phyloP scores from a whole-genome alignment of 2,113 vertebrate genomes.

The Grammomys dolichurus region DNA sequence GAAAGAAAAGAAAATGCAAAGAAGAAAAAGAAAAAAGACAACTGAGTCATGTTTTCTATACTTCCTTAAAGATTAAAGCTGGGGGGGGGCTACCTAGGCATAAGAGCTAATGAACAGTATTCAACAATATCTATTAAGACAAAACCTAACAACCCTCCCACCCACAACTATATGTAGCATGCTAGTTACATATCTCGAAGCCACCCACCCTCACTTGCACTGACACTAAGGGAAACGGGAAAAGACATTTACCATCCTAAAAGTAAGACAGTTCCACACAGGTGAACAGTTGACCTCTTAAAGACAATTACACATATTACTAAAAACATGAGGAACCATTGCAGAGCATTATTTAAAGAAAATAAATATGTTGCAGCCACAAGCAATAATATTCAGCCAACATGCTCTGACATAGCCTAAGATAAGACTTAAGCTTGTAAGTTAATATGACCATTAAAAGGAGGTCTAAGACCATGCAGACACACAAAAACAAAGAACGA shows the following conservation, averaged over 20 bases:
- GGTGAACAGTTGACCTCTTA: conserved; percentile 77
- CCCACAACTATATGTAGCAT: conserved; percentile 83
- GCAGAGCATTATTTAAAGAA: conserved; percentile 85
- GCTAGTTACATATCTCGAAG: conserved; percentile 77
- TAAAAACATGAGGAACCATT: conserved; percentile 82
- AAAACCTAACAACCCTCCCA: conserved; percentile 77
- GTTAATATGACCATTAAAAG: conserved; percentile 94
- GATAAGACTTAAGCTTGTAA: conserved; percentile 94
- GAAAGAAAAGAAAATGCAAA: neutral
- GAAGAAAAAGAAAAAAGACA: neutral
- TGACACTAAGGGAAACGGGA: conserved; percentile 40
- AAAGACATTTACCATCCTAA: conserved; percentile 52
- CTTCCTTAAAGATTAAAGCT: conserved; percentile 22
- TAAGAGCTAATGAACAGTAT: conserved; percentile 85
- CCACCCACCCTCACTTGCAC: conserved; percentile 69
- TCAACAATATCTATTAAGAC: conserved; percentile 79
- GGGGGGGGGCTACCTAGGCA: conserved; percentile 7
- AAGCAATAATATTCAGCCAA: conserved; percentile 91
- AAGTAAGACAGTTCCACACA: conserved; percentile 80
- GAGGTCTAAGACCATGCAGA: conserved; percentile 93
- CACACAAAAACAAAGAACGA: conserved; percentile 89
- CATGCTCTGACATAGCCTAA: conserved; percentile 87
- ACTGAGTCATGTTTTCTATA: neutral
- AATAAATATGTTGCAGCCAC: conserved; percentile 87
- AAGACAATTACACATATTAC: conserved; percentile 82